phyloP scores from a whole-genome alignment of 2,888 invertebrate genomes.

The Himalopsyche kuldschensis region DNA sequence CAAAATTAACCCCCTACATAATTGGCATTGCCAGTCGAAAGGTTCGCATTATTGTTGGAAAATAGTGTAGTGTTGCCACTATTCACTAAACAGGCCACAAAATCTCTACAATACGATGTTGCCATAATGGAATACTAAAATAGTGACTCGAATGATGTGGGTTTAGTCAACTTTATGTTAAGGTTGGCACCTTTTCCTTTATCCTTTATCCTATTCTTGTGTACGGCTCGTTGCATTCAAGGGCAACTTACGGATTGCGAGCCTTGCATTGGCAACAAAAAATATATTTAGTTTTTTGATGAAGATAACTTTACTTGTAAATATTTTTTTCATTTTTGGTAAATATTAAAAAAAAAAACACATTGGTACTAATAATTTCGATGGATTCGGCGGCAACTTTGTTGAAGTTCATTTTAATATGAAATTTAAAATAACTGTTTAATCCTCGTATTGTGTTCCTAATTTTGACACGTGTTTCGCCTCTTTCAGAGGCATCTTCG shows the following conservation, averaged over 20 bases:
- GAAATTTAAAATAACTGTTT: no score
- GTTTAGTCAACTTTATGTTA: not conserved
- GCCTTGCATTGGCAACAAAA: no score
- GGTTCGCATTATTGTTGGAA: not conserved
- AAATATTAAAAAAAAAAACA: no score
- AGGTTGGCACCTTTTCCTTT: not conserved
- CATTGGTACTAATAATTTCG: no score
- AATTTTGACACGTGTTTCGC: no score
- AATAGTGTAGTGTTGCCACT: not conserved
- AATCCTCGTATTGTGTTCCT: no score
- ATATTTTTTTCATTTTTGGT: no score
- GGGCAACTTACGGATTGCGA: not conserved
- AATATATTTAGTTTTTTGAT: no score
- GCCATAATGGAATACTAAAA: not conserved
- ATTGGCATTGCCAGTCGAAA: not conserved
- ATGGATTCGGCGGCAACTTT: no score
- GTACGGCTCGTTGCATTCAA: not conserved
- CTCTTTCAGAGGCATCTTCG: no score
- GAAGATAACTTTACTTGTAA: no score
- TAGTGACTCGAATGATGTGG: not conserved
- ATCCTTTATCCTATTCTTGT: not conserved
- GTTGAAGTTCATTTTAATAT: no score
- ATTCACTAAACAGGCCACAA: not conserved
- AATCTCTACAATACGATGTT: not conserved
- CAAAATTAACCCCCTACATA: not conserved